phyloP scores from a whole-genome alignment of 2,888 invertebrate species.

The Villa cingulata region DNA sequence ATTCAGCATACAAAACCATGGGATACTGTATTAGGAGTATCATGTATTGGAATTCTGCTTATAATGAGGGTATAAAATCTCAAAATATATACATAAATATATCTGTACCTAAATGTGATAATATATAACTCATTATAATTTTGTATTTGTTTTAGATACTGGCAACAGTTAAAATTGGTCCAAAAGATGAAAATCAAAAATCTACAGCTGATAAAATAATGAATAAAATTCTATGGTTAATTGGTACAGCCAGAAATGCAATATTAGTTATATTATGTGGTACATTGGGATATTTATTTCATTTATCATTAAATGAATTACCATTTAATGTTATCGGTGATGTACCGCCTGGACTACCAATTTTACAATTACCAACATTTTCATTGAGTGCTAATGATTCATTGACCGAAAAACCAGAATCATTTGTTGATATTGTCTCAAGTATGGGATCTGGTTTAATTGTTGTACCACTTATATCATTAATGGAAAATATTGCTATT shows the following conservation, averaged over 20 bases:
- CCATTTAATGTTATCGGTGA: slow-evolving; percentile 59
- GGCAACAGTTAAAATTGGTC: slow-evolving; percentile 49
- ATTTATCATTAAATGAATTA: slow-evolving; percentile 33
- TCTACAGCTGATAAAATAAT: slow-evolving; percentile 44
- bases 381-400: slow-evolving; percentile 45
- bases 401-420: slow-evolving; percentile 34
- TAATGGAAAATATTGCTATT: slow-evolving; percentile 84
- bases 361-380: slow-evolving; percentile 51
- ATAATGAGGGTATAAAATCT: slow-evolving; percentile 48
- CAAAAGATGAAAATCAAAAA: slow-evolving; percentile 39
- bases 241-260: slow-evolving; percentile 71
- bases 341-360: slow-evolving; percentile 64
- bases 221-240: slow-evolving; percentile 58
- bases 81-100: background rate
- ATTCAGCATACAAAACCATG: slow-evolving; percentile 50
- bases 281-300: slow-evolving; percentile 51
- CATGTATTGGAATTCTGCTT: slow-evolving; percentile 60
- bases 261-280: slow-evolving; percentile 67
- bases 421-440: slow-evolving; percentile 58
- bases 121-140: too few species aligned
- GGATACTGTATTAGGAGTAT: slow-evolving; percentile 62
- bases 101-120: background rate
- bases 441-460: slow-evolving; percentile 72
- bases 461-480: slow-evolving; percentile 73
- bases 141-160: slow-evolving; percentile 41